A percentile compares a stretch with the other conserved stretches of the same genome.
These are phyloP conservation scores for Nowickia ferox DNA, from an alignment of 2,888 invertebrate species.

Conservation along the genomic window DNA sequence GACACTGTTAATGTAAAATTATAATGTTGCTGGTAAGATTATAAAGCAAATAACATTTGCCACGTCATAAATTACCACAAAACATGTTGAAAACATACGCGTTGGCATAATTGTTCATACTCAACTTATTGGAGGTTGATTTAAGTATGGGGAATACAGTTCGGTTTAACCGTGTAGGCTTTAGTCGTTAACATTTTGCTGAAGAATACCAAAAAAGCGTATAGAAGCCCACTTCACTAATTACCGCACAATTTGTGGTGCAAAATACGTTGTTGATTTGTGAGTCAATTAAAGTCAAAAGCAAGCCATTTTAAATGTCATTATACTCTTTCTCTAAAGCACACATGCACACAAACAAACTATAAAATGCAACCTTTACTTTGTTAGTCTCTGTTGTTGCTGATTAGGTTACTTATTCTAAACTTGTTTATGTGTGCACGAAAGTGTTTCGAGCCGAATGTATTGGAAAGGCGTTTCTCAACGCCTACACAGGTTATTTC, in stretches of 20 bases:
- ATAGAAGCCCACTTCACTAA: slow-evolving; percentile 73
- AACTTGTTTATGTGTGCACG: slow-evolving; percentile 16
- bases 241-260: slow-evolving; percentile 79
- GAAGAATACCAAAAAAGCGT: slow-evolving; percentile 21
- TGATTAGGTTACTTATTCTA: background rate
- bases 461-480: slow-evolving; percentile 58
- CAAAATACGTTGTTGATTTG: slow-evolving; percentile 81
- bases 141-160: slow-evolving; percentile 48
- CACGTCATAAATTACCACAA: slow-evolving; percentile 79
- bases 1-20: slow-evolving; percentile 46
- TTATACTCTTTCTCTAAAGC: slow-evolving; percentile 32
- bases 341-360: background rate
- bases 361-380: slow-evolving; percentile 23
- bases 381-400: slow-evolving; percentile 6
- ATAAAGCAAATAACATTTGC: slow-evolving; percentile 75
- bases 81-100: slow-evolving; percentile 72
- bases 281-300: slow-evolving; percentile 82
- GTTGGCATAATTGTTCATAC: slow-evolving; percentile 56
- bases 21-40: slow-evolving; percentile 43
- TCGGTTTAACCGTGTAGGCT: slow-evolving; percentile 9
- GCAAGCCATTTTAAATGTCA: slow-evolving; percentile 75
- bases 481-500: slow-evolving; percentile 48
- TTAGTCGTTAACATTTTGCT: slow-evolving; percentile 62
- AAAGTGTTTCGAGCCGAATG: slow-evolving; percentile 49
- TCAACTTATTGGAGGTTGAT: slow-evolving; percentile 63